Conservation (phyloP, 2,113 vertebrate genomes). For the Thamnophis sirtalis region DNA sequence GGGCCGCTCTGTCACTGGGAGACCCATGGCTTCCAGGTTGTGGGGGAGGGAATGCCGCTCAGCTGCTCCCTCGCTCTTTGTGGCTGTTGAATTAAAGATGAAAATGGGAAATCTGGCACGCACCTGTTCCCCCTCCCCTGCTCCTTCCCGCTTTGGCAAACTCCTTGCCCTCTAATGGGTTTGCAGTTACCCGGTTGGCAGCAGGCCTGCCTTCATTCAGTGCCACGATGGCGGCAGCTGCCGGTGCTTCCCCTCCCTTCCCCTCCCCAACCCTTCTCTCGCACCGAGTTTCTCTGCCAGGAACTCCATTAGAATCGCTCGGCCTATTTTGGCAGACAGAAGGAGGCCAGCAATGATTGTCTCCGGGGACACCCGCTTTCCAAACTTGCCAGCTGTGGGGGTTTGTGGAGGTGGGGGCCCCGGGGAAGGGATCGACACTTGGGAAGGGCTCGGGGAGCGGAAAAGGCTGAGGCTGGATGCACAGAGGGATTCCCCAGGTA, state of each 20-base stretch:
- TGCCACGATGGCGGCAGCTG: conserved; percentile 47
- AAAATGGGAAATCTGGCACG: conserved; percentile 33
- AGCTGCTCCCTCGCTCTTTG: background rate
- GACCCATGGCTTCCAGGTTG: background rate
- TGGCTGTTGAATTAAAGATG: conserved; percentile 58
- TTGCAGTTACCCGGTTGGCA: conserved; percentile 58
- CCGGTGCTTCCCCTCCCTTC: background rate
- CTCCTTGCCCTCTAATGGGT: conserved; percentile 31
- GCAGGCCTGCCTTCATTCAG: conserved; percentile 38
- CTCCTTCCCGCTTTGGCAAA: conserved; percentile 21
- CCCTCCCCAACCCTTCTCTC: background rate
- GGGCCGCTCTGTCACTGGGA: background rate
- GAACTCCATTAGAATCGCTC: background rate
- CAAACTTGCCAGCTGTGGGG: background rate
- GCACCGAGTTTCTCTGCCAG: background rate
- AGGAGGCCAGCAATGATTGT: background rate
- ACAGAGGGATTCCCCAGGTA: background rate
- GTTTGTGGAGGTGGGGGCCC: background rate
- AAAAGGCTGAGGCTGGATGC: background rate
- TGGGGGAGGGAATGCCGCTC: background rate
- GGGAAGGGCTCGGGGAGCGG: background rate
- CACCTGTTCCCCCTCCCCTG: conserved; percentile 36
- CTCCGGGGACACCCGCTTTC: background rate
- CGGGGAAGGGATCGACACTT: too few species aligned
- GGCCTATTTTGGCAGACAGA: background rate